These are phyloP conservation scores for Whitmania pigra DNA, from an alignment of 1,140 invertebrate species.

Conservation along the genomic window DNA sequence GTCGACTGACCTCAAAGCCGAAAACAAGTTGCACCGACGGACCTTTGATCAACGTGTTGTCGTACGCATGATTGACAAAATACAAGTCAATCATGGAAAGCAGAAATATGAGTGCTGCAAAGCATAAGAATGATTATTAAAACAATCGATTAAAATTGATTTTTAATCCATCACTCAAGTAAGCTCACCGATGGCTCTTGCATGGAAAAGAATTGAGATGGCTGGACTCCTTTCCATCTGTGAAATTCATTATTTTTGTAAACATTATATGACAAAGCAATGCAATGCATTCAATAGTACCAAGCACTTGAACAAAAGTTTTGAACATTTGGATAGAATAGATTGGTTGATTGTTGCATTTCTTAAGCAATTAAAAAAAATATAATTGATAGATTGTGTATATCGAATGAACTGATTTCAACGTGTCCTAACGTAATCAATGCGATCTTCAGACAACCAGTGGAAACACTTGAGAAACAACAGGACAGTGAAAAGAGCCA, in stretches of 20 bases:
- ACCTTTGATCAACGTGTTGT: conserved; percentile 81
- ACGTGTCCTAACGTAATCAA: conserved; percentile 81
- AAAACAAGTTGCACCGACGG: conserved; percentile 96
- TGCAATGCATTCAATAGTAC: too few species aligned
- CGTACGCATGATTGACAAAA: conserved; percentile 86
- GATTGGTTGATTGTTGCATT: too few species aligned
- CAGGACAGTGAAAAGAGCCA: conserved; percentile 87
- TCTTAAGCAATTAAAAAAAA: too few species aligned
- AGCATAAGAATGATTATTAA: conserved; percentile 15
- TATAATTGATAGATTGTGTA: too few species aligned
- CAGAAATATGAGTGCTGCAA: conserved; percentile 58
- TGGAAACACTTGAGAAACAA: conserved; percentile 98
- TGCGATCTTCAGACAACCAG: conserved; percentile 95
- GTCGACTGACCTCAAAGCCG: conserved; percentile 68
- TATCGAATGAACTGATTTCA: too few species aligned
- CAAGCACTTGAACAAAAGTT: too few species aligned
- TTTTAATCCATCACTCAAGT: neutral
- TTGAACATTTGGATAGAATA: too few species aligned
- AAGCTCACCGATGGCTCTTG: conserved; percentile 64
- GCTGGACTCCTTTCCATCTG: conserved; percentile 97
- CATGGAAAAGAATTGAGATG: conserved; percentile 86
- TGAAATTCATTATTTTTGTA: conserved; percentile 34
- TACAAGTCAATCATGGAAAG: conserved; percentile 70
- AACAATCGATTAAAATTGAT: too few species aligned
- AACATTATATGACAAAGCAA: neutral